phyloP scores from a whole-genome alignment of 2,797 vertebrate species.

The Lepidocolaptes lacrymiger region DNA sequence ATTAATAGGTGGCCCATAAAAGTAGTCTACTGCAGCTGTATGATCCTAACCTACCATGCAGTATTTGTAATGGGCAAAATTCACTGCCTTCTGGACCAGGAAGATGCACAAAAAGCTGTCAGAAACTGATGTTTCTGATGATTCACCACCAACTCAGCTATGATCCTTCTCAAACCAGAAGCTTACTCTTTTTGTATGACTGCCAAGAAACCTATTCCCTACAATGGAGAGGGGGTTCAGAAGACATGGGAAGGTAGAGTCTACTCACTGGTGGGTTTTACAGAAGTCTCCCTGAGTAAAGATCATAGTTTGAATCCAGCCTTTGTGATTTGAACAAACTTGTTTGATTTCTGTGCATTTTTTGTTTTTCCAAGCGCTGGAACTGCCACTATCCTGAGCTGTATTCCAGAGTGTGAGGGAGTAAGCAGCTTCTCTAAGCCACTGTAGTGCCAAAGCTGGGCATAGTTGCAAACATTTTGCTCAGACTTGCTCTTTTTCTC shows the following conservation, averaged over 20 bases:
- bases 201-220: not conserved
- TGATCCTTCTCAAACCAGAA: not conserved
- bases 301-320: not conserved
- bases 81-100: not conserved
- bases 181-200: not conserved
- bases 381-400: not conserved
- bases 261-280: not conserved
- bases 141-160: not conserved
- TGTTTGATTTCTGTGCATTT: fast-evolving
- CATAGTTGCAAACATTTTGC: not conserved
- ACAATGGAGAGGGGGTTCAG: not conserved
- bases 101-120: not conserved
- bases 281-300: not conserved
- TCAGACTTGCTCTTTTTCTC: not conserved
- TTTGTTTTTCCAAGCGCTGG: not conserved
- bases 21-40: not conserved
- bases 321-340: not conserved
- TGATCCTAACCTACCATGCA: not conserved
- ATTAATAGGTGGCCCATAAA: slow-evolving; percentile 33
- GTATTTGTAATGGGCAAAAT: not conserved
- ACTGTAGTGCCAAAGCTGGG: not conserved
- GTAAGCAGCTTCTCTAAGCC: not conserved
- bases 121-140: not conserved
- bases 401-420: not conserved
- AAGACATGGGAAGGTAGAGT: fast-evolving